These are phyloP conservation scores for Ips nitidus DNA, from an alignment of 1,140 invertebrate species.

Conservation along the genomic window DNA sequence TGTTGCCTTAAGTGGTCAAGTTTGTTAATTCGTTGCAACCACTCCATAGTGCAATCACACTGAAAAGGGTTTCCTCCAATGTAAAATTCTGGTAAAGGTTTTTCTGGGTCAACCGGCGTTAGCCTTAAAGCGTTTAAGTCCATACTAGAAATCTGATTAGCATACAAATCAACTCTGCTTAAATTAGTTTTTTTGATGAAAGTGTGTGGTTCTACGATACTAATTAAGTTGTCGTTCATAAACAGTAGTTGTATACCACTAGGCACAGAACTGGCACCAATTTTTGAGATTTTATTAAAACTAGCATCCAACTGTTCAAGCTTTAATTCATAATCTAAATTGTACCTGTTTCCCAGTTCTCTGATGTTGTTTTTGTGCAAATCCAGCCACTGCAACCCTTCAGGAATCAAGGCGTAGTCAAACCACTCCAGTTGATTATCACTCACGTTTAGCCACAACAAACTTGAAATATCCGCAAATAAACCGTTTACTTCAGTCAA, in stretches of 20 bases:
- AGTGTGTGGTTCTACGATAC: slow-evolving; percentile 75
- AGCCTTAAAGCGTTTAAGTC: slow-evolving; percentile 77
- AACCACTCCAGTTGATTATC: slow-evolving; percentile 89
- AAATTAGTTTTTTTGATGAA: slow-evolving; percentile 83
- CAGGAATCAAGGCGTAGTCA: slow-evolving; percentile 84
- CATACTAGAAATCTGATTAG: slow-evolving; percentile 80
- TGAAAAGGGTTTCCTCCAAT: slow-evolving; percentile 85
- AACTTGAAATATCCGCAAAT: slow-evolving; percentile 77
- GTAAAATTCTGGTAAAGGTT: slow-evolving; percentile 79
- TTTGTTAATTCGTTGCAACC: slow-evolving; percentile 83
- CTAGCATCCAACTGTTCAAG: slow-evolving; percentile 80
- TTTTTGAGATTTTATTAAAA: slow-evolving; percentile 76
- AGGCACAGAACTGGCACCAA: slow-evolving; percentile 70
- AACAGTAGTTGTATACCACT: slow-evolving; percentile 77
- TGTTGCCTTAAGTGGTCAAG: slow-evolving; percentile 73
- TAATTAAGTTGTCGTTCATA: slow-evolving; percentile 81
- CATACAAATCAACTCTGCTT: slow-evolving; percentile 80
- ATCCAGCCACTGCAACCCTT: slow-evolving; percentile 83
- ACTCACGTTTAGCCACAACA: slow-evolving; percentile 89
- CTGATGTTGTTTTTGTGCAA: slow-evolving; percentile 85
- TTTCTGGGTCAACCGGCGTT: slow-evolving; percentile 67
- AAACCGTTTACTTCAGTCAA: slow-evolving; percentile 82
- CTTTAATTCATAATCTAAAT: slow-evolving; percentile 65
- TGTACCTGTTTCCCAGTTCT: slow-evolving; percentile 77
- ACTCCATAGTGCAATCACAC: slow-evolving; percentile 87